phyloP scores from a whole-genome alignment of 1,140 invertebrate genomes.

The Penaeus japonicus region DNA sequence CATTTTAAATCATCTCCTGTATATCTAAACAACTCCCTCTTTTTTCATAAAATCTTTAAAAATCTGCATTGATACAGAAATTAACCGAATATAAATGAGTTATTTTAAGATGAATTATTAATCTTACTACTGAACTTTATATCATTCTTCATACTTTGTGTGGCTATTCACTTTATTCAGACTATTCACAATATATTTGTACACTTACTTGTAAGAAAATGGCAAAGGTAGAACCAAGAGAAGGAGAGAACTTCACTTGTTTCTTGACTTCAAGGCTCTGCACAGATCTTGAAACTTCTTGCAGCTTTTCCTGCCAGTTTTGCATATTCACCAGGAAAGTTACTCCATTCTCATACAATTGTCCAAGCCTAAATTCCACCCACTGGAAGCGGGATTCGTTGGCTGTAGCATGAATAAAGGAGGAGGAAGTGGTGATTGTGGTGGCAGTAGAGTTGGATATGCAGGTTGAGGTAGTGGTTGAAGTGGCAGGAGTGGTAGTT shows the following conservation, averaged over 20 bases:
- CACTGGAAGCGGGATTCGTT: constrained; percentile 21
- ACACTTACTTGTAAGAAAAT: constrained; percentile 6
- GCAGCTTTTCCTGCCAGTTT: constrained; percentile 1
- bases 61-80: too few relatives aligned
- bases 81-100: too few relatives aligned
- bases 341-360: constrained; percentile 39
- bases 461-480: neutral
- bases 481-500: too few relatives aligned
- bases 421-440: neutral
- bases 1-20: too few relatives aligned
- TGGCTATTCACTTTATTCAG: too few relatives aligned
- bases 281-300: constrained; percentile 10
- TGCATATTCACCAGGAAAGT: constrained; percentile 20
- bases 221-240: constrained; percentile 28
- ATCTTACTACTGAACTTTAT: too few relatives aligned
- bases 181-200: neutral
- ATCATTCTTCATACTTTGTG: too few relatives aligned
- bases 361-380: constrained; percentile 27
- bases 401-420: neutral
- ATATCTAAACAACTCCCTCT: too few relatives aligned
- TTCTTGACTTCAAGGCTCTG: constrained; percentile 32
- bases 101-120: too few relatives aligned
- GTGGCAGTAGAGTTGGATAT: neutral
- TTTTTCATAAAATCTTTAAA: too few relatives aligned
- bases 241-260: neutral